These are phyloP conservation scores for Vannuccia rotundouncinata DNA, from an alignment of 2,888 invertebrate species.

Conservation along the genomic window DNA sequence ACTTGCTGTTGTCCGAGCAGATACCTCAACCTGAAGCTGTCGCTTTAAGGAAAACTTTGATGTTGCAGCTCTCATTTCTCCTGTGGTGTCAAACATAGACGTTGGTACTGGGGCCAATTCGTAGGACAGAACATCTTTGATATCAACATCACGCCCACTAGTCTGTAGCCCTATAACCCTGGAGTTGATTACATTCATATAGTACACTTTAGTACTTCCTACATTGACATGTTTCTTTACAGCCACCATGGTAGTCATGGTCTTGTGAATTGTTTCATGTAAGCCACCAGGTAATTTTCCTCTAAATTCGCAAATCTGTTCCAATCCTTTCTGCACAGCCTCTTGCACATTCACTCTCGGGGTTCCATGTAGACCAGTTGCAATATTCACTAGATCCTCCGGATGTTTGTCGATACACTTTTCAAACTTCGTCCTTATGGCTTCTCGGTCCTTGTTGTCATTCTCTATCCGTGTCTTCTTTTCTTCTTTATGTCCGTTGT, in stretches of 20 bases:
- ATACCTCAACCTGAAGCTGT: constrained; percentile 22
- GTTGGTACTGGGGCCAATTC: constrained; percentile 24
- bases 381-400: constrained; percentile 24
- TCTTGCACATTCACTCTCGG: constrained; percentile 21
- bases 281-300: constrained; percentile 9
- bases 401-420: constrained; percentile 29
- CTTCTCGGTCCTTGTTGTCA: constrained; percentile 27
- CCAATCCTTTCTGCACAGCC: constrained; percentile 6
- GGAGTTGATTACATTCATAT: constrained; percentile 18
- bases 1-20: constrained; percentile 5
- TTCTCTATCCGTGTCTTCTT: neutral
- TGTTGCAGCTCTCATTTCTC: constrained; percentile 30
- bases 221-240: constrained; percentile 24
- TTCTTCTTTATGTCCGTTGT: constrained; percentile 30
- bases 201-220: constrained; percentile 9
- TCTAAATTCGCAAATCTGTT: constrained; percentile 28
- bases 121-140: neutral
- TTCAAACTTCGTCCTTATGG: constrained; percentile 13
- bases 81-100: constrained; percentile 22
- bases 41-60: constrained; percentile 21
- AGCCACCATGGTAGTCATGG: constrained; percentile 24
- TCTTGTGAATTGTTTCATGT: constrained; percentile 24
- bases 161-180: constrained; percentile 31
- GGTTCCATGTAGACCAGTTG: constrained; percentile 10
- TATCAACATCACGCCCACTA: constrained; percentile 27